phyloP scores from a whole-genome alignment of 2,113 vertebrate genomes.

The Crypturellus undulatus region DNA sequence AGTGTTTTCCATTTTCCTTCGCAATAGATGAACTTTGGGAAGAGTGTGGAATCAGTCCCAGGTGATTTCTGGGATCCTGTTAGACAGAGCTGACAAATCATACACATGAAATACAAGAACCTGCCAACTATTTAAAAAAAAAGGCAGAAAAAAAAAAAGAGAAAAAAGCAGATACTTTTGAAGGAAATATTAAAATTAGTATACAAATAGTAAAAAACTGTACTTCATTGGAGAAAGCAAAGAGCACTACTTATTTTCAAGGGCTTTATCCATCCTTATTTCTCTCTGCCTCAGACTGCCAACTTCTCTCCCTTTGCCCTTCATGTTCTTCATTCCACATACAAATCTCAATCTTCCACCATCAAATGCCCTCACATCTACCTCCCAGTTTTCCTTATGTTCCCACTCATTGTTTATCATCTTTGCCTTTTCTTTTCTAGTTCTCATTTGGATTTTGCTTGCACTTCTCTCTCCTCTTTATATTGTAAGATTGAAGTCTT shows the following conservation, averaged over 20 bases:
- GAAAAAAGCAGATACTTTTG: background rate
- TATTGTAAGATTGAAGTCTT: background rate
- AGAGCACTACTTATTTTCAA: background rate
- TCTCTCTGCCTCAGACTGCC: background rate
- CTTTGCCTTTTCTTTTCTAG: background rate
- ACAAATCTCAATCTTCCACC: background rate
- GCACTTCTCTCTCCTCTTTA: background rate
- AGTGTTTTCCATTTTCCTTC: background rate
- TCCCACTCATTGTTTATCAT: background rate
- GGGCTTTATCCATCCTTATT: background rate
- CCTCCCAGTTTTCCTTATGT: background rate
- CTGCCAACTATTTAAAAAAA: background rate
- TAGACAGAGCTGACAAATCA: background rate
- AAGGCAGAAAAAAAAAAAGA: too few species aligned
- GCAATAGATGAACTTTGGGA: background rate
- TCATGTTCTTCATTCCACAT: background rate
- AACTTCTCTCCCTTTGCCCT: background rate
- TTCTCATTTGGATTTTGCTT: fast-evolving
- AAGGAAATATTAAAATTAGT: background rate
- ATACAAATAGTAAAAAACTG: background rate
- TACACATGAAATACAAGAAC: background rate
- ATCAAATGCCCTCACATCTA: background rate
- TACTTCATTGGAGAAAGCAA: background rate
- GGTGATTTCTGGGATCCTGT: too few species aligned
- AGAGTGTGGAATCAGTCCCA: background rate